Percentiles rank a stretch among this genome's conserved stretches.
These are phyloP conservation scores for Cherax destructor DNA, from an alignment of 1,140 invertebrate species.

Conservation along the genomic window DNA sequence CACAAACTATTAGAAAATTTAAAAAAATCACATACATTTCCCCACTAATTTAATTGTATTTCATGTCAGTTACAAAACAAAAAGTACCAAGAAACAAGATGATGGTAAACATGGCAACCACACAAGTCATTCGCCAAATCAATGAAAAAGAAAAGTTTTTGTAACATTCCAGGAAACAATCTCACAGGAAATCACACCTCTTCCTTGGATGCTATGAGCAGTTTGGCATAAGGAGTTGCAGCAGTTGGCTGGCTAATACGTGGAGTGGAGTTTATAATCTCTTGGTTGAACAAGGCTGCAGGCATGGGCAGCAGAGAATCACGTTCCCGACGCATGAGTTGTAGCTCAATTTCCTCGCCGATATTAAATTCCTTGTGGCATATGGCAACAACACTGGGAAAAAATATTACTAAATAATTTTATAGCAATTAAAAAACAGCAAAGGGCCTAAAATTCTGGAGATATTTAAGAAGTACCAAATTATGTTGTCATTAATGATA, in stretches of 20 bases:
- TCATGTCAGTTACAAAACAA: too few species aligned
- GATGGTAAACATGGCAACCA: too few species aligned
- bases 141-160: too few species aligned
- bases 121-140: too few species aligned
- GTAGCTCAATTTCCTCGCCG: slow-evolving; percentile 86
- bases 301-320: slow-evolving; percentile 86
- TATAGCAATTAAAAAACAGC: not conserved
- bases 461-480: too few species aligned
- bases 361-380: slow-evolving; percentile 80
- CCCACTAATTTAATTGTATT: too few species aligned
- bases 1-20: too few species aligned
- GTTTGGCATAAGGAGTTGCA: slow-evolving; percentile 82
- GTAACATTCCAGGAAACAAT: too few species aligned
- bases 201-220: slow-evolving; percentile 82
- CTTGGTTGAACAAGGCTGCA: slow-evolving; percentile 73
- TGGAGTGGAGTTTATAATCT: slow-evolving; percentile 74
- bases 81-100: too few species aligned
- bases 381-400: slow-evolving; percentile 79
- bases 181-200: slow-evolving; percentile 77
- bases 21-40: too few species aligned
- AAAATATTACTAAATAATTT: not conserved
- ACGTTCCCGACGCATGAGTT: slow-evolving; percentile 89
- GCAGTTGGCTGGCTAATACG: slow-evolving; percentile 75
- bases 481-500: too few species aligned
- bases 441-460: too few species aligned